A percentile compares a stretch with the other conserved stretches of the same genome.
Evolutionary conservation across 2,888 invertebrate genomes (phyloP).

Genomic region (Lasioglossum oenotherae): DNA sequence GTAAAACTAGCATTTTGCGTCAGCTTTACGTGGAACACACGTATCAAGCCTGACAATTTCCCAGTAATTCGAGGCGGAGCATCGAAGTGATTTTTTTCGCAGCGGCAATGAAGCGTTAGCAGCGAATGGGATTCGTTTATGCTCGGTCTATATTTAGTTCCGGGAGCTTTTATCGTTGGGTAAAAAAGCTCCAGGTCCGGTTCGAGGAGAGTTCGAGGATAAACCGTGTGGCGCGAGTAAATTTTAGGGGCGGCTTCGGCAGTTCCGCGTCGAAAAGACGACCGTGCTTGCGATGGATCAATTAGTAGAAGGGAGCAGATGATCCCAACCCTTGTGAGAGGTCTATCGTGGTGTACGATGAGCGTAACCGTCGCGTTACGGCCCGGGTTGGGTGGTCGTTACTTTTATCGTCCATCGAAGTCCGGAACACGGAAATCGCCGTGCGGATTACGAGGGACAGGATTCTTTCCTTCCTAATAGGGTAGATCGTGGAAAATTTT

Average conservation of each 20-base stretch:
- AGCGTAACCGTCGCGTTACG: conserved; percentile 61
- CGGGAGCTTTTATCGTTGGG: background rate
- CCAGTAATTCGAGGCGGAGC: background rate
- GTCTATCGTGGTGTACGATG: conserved; percentile 37
- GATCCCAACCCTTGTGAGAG: conserved; percentile 29
- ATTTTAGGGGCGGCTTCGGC: conserved; percentile 56
- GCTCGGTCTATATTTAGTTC: background rate
- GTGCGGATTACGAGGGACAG: conserved; percentile 59
- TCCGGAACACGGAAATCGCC: conserved; percentile 61
- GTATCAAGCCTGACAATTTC: background rate
- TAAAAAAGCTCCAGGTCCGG: background rate
- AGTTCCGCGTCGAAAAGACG: conserved; percentile 47
- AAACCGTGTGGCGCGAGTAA: conserved; percentile 54
- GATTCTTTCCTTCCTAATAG: conserved; percentile 29
- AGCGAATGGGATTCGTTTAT: conserved; percentile 1
- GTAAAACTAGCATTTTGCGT: background rate
- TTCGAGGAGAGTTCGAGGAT: conserved; percentile 9
- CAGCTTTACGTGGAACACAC: background rate
- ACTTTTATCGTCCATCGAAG: conserved; percentile 66
- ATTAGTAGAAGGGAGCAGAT: conserved; percentile 53
- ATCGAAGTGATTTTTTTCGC: conserved; percentile 2
- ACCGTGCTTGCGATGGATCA: conserved; percentile 57
- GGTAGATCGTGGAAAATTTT: conserved; percentile 31
- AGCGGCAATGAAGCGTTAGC: background rate
- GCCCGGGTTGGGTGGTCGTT: conserved; percentile 52